Evolutionary conservation across 37 sponge, comb jelly and placozoan genomes (phyloP).

Genomic region (Halisarca cf. caerulea): DNA sequence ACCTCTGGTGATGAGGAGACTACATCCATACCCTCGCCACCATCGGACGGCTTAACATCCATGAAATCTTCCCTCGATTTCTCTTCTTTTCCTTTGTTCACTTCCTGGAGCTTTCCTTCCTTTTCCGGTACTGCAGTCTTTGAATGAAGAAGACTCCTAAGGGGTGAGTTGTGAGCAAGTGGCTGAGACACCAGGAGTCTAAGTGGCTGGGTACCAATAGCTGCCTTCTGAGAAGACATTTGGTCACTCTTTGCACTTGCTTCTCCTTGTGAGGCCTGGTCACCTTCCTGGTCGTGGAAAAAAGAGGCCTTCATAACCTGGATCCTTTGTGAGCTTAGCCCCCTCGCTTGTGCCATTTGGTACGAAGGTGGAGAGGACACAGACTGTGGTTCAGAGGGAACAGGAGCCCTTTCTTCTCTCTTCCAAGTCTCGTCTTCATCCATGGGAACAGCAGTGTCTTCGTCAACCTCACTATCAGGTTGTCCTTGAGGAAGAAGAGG

Average conservation of each 20-base stretch:
- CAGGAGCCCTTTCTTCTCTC: neutral
- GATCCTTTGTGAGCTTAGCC: conserved; percentile 59
- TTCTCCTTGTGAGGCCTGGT: neutral
- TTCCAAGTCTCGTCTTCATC: neutral
- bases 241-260: neutral
- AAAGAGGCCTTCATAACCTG: conserved; percentile 94
- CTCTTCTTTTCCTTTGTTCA: too few species aligned
- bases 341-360: conserved; percentile 43
- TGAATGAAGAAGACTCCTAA: too few species aligned
- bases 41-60: neutral
- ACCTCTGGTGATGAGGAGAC: neutral
- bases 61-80: neutral
- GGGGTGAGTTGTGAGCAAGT: neutral
- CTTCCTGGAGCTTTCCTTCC: too few species aligned
- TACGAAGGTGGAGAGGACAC: conserved; percentile 44
- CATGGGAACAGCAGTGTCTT: neutral
- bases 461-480: conserved; percentile 20
- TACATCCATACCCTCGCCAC: neutral
- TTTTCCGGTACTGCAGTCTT: too few species aligned
- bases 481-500: neutral
- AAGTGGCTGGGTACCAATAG: neutral
- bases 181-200: neutral
- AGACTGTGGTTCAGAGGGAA: neutral
- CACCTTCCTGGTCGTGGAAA: conserved; percentile 34
- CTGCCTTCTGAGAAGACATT: neutral